Evolutionary conservation across 2,888 invertebrate species (phyloP), one percentile per base, ranked within the genome.

Genomic region (Acronicta psi): DNA sequence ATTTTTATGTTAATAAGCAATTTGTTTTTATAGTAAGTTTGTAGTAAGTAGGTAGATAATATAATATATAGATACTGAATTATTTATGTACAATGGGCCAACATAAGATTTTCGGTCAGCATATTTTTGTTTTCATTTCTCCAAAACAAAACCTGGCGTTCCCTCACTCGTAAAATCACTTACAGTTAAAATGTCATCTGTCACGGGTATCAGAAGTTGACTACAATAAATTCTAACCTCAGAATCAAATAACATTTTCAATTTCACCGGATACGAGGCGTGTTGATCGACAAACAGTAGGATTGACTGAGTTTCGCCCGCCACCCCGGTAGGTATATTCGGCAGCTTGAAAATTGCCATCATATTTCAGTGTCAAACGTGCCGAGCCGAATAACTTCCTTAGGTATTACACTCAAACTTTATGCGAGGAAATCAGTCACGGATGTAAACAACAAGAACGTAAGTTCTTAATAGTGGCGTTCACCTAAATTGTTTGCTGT

Each of bases 331-430:
- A 79, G 77, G 77, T 86, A 85, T 80, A 86, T 86, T 86, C 82
- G 84, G 83, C 83, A 84, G 85, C 82, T 86, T 86, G 81, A 86
- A 90, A 89, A 91, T 91, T 89, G 87, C 88, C 86, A 75, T 90
- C 89, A 91, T 92, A 90, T 91, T 91, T 92, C 89, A 90, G 78
- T 86, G 88, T 87, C 89, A 87, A 82, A 79, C 83, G 84, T 81
- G 77, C 77, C 74, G 82, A 79, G 79, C 82, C 81, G 85, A 88
- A 90, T 88, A 88, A 90, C 87, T 91, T 90, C 83, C 85, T 86
- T 85, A 80, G 82, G 80, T 84, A 77, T 80, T 80, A 86, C 82
- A 85, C 82, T 84, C 81, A 76, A 84, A 87, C 76, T 86, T 85
- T 80, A 80, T 77, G 75, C 69, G 79, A 80, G 79, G 76, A 76